phyloP scores from a whole-genome alignment of 2,888 invertebrate species.

The Lasioglossum villosulum region DNA sequence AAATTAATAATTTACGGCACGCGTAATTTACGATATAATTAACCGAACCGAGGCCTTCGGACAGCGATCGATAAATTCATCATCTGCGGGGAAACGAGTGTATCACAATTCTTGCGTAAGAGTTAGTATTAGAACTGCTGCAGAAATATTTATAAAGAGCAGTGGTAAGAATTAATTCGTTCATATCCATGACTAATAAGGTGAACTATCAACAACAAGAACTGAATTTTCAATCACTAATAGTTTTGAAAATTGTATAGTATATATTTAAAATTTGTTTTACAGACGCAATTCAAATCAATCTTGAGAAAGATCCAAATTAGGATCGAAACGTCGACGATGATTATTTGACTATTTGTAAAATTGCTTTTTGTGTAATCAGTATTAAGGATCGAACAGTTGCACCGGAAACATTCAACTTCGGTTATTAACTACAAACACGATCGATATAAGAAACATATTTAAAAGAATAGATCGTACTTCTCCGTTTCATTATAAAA shows the following conservation, averaged over 20 bases:
- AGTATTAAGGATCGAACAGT: too few relatives aligned
- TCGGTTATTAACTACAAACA: too few relatives aligned
- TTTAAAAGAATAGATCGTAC: background rate
- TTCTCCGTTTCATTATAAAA: background rate
- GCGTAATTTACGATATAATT: background rate
- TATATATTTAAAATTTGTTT: too few relatives aligned
- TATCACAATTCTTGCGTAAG: background rate
- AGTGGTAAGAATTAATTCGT: background rate
- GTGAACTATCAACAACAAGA: background rate
- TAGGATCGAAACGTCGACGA: too few relatives aligned
- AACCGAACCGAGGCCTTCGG: background rate
- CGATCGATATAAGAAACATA: too few relatives aligned
- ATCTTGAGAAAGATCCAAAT: too few relatives aligned
- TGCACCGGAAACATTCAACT: too few relatives aligned
- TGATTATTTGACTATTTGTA: too few relatives aligned
- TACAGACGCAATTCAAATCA: too few relatives aligned
- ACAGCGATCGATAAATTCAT: background rate
- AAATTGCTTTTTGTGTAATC: too few relatives aligned
- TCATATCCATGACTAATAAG: background rate
- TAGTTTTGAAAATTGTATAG: too few relatives aligned
- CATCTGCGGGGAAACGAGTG: background rate
- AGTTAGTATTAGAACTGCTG: background rate
- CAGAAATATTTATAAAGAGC: background rate
- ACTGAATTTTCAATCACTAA: too few relatives aligned
- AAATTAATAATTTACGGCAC: background rate